Evolutionary conservation across 1,140 invertebrate genomes (phyloP), one percentile per base, ranked within the genome.

Genomic region (Caerostris darwini): DNA sequence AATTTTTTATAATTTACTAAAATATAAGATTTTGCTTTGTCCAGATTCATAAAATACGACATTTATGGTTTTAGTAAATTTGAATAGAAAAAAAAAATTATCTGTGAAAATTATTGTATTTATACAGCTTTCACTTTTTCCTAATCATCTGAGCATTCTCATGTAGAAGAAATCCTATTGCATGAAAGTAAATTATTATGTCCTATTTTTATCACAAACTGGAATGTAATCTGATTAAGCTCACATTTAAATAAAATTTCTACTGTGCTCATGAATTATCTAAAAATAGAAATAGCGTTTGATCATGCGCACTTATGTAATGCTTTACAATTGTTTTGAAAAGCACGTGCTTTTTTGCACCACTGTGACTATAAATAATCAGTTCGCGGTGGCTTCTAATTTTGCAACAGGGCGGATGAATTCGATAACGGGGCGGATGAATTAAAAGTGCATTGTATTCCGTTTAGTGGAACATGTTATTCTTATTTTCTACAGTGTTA

Each of bases 281-380:
- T 77, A 77, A 77, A 77, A 77, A 77, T 77, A 77, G 71, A 4
- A 50, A 77, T 77, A 19, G 10, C 53, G 71, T 77, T 12, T 77
- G 34, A 34, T 50, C 69, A 10, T 77, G 69, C 50, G 71, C 3
- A 50, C 71, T 77, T 19, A 10, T 53, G 71, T 4, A 50, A 77
- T 53, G 71, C 3, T 50, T 53, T 50, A 77, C 71, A 10, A 77
- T 53, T 77, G 71, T 77, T 50, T 77, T 12, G 34, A 50, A 7
- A 12, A 77, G 50, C 71, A 53, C 71, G 4, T 77, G 71, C 34
- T 77, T 7, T 77, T 77, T 77, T 77, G 71, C 71, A 50, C 17
- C 61, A 34, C 12, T 14, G 8, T 12, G 3, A 34, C 8, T 50
- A 77, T 53, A 77, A 77, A 77, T 77, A 50, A 77, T 77, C 7